phyloP scores from a whole-genome alignment of 92 coral and sea anemone species.

The Parazoanthus darwini region DNA sequence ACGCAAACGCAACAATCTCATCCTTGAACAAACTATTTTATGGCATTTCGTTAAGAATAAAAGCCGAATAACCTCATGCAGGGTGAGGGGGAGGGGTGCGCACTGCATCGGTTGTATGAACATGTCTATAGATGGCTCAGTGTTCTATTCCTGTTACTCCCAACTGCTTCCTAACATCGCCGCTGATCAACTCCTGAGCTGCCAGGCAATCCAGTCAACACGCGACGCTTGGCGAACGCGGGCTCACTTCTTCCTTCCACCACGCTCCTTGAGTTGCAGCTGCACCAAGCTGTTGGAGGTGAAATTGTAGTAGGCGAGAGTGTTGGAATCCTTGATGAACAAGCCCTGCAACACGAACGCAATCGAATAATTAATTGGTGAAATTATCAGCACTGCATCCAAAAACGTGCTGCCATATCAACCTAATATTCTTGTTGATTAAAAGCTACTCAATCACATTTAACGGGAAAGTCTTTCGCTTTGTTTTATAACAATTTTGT shows the following conservation, averaged over 20 bases:
- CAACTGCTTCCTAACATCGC: not conserved
- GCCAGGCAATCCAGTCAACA: not conserved
- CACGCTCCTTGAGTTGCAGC: constrained; percentile 97
- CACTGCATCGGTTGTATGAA: not conserved
- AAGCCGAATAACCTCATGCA: not conserved
- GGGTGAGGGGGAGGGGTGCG: not conserved
- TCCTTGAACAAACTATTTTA: no score
- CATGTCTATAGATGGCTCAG: not conserved
- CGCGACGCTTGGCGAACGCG: not conserved
- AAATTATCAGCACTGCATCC: not conserved
- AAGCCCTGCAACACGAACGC: constrained; percentile 70
- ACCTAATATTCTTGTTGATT: not conserved
- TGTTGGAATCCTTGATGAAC: constrained; percentile 97
- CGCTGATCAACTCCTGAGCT: not conserved
- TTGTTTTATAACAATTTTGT: no score
- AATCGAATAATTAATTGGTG: not conserved
- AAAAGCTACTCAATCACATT: not conserved
- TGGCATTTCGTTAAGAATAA: not conserved
- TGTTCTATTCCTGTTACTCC: not conserved
- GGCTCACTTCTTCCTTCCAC: constrained; percentile 90
- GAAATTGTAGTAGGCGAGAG: constrained; percentile 92
- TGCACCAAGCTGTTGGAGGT: constrained; percentile 79
- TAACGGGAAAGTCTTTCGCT: no score
- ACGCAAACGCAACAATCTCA: not conserved
- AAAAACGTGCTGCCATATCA: not conserved